These are phyloP conservation scores for Gadopsis marmoratus DNA, from an alignment of 2,797 vertebrate genomes.

Conservation along the genomic window DNA sequence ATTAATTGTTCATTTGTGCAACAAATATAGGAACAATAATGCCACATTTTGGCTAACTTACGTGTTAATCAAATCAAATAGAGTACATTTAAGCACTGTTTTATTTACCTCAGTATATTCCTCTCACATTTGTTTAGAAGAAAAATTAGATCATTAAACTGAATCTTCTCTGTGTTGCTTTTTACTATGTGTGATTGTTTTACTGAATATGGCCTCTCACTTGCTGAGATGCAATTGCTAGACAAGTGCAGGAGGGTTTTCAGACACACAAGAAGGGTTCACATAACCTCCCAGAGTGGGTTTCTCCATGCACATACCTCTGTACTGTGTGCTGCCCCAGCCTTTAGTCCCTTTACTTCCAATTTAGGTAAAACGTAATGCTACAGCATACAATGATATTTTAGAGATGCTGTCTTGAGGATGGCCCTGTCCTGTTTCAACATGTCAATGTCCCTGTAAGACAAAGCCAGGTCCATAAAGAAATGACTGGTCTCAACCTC, in stretches of 20 bases:
- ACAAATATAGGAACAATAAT: neutral
- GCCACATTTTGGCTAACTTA: neutral
- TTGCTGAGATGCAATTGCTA: neutral
- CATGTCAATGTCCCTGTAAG: no score
- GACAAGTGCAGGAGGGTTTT: neutral
- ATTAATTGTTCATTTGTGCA: no score
- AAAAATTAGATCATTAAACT: neutral
- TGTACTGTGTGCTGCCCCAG: neutral
- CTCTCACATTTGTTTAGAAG: neutral
- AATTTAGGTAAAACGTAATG: neutral
- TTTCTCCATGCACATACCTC: neutral
- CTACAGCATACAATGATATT: neutral
- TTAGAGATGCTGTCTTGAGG: neutral
- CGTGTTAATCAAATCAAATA: neutral
- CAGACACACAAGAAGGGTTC: neutral
- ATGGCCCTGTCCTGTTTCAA: neutral
- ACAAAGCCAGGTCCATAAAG: neutral
- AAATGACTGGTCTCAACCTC: neutral
- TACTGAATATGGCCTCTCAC: neutral
- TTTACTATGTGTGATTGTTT: neutral
- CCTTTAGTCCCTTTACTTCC: neutral
- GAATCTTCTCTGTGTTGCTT: neutral
- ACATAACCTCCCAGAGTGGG: neutral
- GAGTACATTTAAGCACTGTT: neutral
- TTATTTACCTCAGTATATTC: neutral